These are phyloP conservation scores for Archivesica marissinica DNA, from an alignment of 1,140 invertebrate species.

Conservation along the genomic window DNA sequence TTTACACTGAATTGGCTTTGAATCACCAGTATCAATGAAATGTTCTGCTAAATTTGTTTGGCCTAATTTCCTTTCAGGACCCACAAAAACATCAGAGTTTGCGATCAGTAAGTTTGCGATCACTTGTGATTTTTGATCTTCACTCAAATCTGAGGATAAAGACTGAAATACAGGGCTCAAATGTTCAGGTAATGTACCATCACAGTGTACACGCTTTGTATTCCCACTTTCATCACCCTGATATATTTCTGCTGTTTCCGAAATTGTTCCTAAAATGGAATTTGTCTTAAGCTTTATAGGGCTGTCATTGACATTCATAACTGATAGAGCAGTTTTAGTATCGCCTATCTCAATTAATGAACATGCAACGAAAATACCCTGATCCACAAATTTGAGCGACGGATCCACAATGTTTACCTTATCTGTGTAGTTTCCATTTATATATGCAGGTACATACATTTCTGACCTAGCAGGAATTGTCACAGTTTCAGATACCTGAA, in stretches of 20 bases:
- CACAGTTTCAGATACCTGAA: constrained; percentile 7
- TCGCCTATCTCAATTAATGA: constrained; percentile 6
- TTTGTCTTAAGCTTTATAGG: constrained; percentile 15
- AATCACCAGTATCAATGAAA: constrained; percentile 59
- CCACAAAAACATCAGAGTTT: constrained; percentile 62
- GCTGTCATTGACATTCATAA: constrained; percentile 28
- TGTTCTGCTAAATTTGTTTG: constrained; percentile 54
- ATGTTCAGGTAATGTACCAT: constrained; percentile 45
- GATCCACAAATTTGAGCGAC: not conserved
- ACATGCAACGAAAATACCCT: constrained; percentile 44
- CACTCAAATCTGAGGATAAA: not conserved
- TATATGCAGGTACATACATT: constrained; percentile 24
- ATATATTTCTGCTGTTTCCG: not conserved
- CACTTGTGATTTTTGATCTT: not conserved
- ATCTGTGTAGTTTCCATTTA: constrained; percentile 1
- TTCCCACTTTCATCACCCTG: not conserved
- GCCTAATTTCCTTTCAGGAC: constrained; percentile 53
- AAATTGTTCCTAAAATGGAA: not conserved
- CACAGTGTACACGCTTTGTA: too few relatives aligned
- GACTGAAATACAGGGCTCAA: constrained; percentile 37
- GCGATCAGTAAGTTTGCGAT: not conserved
- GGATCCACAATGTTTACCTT: constrained; percentile 45
- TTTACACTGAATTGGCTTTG: constrained; percentile 49
- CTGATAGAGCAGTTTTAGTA: not conserved
- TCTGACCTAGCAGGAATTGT: constrained; percentile 35